Base-by-base conservation (phyloP, 2,797 vertebrate genomes). In the Ambastaia sidthimunki region DNA sequence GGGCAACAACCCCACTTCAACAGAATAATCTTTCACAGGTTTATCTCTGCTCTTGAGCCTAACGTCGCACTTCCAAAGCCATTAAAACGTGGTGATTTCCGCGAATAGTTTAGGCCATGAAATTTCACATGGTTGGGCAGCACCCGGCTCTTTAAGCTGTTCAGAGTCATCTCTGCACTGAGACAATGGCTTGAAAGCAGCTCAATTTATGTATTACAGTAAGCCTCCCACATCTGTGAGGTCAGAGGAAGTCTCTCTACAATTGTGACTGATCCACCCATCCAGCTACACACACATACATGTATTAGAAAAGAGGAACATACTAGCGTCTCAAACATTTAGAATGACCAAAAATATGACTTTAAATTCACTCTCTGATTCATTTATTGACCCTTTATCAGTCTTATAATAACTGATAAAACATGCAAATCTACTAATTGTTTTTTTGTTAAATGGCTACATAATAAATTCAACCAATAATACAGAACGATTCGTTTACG, bases 221-320 rank as follows among this genome's bases (percentile, higher is more conserved):
- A 91, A 93, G 90, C 90, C 89, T 71, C 25, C 63, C 86, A 88
- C 91, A 92, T 92, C 91, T 93, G 91, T 69, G 75, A 81, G 92
- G 87, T 92, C 91, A 91, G 34, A 69, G 9, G 83, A 87, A 84
- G 76, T 82, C 78, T 74, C 11, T 37, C 85, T 84, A 47, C 82
- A 52, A 83, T 67, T 68, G 5, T 31, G 85, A 19, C 60, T 16
- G 16, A 86, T 85, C 77, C 73, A 81, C 34, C 79, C 87, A 84
- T 85, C 75, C 85, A 80, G 71, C 31, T 68, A 9, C 55, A 71
- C 86, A 82, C 82, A 74, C 28, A 52, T 16, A 18, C 66, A 28
- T 89, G 83, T 71, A 75, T 86, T 86, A 89, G 78, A 9, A 34
- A 23, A 62, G 82, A 84, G 87, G 71, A 83, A 78, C 81, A 85